Base-by-base conservation (phyloP, 2,888 invertebrate genomes). In the Drosophila pseudotakahashii region DNA sequence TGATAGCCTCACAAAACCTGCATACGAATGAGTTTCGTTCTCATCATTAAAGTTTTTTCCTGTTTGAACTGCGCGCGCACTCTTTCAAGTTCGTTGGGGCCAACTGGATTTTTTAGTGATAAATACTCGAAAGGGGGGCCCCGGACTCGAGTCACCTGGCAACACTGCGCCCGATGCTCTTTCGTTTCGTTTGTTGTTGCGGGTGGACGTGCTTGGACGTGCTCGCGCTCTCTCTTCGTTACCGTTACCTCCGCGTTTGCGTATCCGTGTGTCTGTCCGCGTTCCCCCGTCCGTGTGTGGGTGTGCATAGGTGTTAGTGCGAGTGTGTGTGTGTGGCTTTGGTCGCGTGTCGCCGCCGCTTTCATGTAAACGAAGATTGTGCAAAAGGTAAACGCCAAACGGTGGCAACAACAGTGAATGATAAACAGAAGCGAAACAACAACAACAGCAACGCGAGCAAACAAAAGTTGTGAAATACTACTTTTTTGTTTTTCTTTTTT, bases 321-420 rank as follows among this genome's bases (percentile, higher is more conserved):
- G 37, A 48, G 32, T 53, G 51, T 42, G 39, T 42, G 39, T 39
- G 51, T 52, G 45, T 36, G 52, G 14, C 34, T 48, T 39, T 42
- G 16, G 67, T 67, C 57, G 67, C 67, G 67, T 67, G 67, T 55
- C 62, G 62, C 30, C 41, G 63, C 48, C 62, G 61, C 61, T 50
- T 48, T 30, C 66, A 47, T 66, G 66, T 63, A 63, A 63, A 52
- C 57, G 57, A 19, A 57, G 34, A 62, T 34, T 62, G 52, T 63
- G 66, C 47, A 66, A 66, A 63, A 47, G 51, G 36, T 61, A 61
- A 32, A 45, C 19, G 30, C 32, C 61, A 52, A 72, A 84, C 84
- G 70, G 81, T 79, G 76, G 79, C 82, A 72, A 70, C 73, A 77
- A 36, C 45, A 37, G 52, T 53, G 53, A 45, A 34, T 41, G 47